Base-by-base conservation (phyloP, 2,888 invertebrate genomes). In the Apoda limacodes region DNA sequence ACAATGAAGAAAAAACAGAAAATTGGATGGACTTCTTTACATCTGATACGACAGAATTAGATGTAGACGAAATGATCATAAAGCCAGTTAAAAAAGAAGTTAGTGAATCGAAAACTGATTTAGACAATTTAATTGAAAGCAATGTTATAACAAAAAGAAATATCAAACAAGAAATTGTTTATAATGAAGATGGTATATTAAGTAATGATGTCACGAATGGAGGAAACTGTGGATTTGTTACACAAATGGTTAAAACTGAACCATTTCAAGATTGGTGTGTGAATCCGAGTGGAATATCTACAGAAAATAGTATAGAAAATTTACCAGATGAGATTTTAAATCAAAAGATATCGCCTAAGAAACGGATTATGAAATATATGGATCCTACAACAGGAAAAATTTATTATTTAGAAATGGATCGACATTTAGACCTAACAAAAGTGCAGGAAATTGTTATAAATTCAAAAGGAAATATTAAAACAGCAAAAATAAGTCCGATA, bases 401-500 rank as follows among this genome's bases (percentile, higher is more conserved):
- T 13, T 76, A 70, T 24, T 80, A 75, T 21, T 39, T 80, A 39
- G 78, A 80, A 58, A 68, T 78, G 67, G 76, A 80, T 22, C 47
- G 69, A 33, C 48, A 55, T 0, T 25, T 80, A 35, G 78, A 76
- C 32, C 22, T 80, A 10, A 70, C 55, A 2, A 72, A 62, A 43
- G 74, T 76, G 0, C 71, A 76, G 34, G 78, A 78, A 39, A 75
- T 78, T 1, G 65, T 78, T 0, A 70, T 78, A 2, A 72, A 75
- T 26, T 53, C 57, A 0, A 49, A 57, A 13, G 50, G 50, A 0
- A 45, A 52, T 4, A 56, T 65, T 22, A 60, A 62, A 20, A 62
- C 63, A 0, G 59, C 67, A 0, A 76, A 69, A 50, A 61, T 71
- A 3, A 68, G 67, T 43, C 74, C 75, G 0, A 52, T 68, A 0